phyloP scores from a whole-genome alignment of 1,140 invertebrate species.

The Brevipalpus yothersi region DNA sequence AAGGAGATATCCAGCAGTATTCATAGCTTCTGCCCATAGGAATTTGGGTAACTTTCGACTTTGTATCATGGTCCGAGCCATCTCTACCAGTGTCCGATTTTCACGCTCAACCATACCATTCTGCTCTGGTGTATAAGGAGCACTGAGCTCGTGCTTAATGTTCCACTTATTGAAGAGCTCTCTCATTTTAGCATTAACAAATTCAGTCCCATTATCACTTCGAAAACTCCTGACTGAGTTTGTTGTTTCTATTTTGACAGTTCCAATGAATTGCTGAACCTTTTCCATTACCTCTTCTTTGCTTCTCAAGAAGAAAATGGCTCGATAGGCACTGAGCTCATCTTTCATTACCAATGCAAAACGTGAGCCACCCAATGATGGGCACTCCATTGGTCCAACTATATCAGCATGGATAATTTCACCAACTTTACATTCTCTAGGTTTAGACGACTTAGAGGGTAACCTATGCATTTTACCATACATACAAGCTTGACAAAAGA shows the following conservation, averaged over 20 bases:
- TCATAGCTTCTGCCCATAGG: constrained; percentile 14
- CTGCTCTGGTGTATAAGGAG: constrained; percentile 12
- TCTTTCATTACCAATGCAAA: constrained; percentile 21
- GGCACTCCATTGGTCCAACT: constrained; percentile 16
- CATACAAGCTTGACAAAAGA: constrained; percentile 4
- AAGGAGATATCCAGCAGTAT: background rate
- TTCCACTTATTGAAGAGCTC: background rate
- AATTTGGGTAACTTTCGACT: constrained; percentile 10
- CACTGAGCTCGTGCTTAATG: background rate
- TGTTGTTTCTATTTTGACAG: background rate
- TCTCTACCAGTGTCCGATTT: constrained; percentile 18
- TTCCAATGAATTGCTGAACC: background rate
- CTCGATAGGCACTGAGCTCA: constrained; percentile 18
- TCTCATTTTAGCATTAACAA: background rate
- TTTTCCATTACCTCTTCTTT: constrained; percentile 18
- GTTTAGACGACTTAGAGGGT: background rate
- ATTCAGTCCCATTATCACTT: background rate
- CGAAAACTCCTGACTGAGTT: background rate
- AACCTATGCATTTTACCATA: background rate
- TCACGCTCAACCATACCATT: constrained; percentile 17
- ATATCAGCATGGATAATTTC: constrained; percentile 18
- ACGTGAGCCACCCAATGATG: constrained; percentile 14
- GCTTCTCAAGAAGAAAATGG: constrained; percentile 19
- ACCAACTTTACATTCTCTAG: background rate
- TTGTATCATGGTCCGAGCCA: constrained; percentile 10